phyloP scores from a whole-genome alignment of 2,113 vertebrate species.

The Grammomys surdaster region DNA sequence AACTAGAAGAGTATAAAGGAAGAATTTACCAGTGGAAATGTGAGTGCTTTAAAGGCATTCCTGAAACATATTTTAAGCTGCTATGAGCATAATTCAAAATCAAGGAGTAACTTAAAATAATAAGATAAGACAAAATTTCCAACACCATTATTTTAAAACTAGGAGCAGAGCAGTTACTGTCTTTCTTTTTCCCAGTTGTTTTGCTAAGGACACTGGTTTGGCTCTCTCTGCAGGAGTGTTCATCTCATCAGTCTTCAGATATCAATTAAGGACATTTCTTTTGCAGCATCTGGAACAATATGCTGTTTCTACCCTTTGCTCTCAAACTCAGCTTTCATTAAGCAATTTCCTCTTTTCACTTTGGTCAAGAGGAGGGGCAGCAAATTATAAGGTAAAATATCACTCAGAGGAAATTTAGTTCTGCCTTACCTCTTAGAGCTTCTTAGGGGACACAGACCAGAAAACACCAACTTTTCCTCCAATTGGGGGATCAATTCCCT shows the following conservation, averaged over 20 bases:
- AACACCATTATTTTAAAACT: not conserved
- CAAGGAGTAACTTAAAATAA: not conserved
- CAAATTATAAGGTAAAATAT: not conserved
- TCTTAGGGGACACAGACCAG: not conserved
- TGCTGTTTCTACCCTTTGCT: too few species aligned
- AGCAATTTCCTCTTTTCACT: too few species aligned
- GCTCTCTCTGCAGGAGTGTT: not conserved
- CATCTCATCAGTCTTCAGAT: not conserved
- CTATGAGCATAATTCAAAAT: not conserved
- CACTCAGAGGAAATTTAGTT: not conserved
- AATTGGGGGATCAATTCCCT: not conserved
- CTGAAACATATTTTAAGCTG: not conserved
- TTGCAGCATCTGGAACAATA: too few species aligned
- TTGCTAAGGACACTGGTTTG: not conserved
- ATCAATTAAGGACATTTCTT: not conserved
- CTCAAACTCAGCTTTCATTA: too few species aligned
- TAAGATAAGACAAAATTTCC: not conserved
- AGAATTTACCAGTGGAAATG: not conserved
- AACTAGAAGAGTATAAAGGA: not conserved
- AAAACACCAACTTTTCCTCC: not conserved
- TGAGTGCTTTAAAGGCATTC: not conserved
- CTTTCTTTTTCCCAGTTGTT: not conserved
- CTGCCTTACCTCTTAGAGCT: not conserved
- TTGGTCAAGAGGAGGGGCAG: slow-evolving; percentile 51
- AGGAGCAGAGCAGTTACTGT: not conserved